Percentiles rank a stretch among this genome's conserved stretches.
Conservation (phyloP, 2,113 vertebrate species). For the Emydocephalus ijimae region DNA sequence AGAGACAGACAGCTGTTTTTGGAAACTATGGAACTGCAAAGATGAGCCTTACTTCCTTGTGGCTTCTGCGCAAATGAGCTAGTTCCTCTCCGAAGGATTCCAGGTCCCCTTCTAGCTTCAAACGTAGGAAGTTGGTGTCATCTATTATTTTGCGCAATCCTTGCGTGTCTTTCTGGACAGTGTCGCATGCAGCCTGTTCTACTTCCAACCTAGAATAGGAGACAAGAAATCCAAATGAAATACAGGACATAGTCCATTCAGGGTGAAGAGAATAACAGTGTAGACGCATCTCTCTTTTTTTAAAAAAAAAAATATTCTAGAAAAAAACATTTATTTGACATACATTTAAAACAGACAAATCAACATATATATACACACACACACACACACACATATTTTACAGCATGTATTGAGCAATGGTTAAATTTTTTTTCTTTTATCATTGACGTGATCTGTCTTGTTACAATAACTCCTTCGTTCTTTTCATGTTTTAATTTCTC, state of each 20-base stretch:
- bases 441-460: too few relatives aligned
- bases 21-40: neutral
- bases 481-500: too few relatives aligned
- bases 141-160: slow-evolving; percentile 82
- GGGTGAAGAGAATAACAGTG: neutral
- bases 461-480: too few relatives aligned
- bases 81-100: slow-evolving; percentile 68
- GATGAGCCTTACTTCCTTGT: slow-evolving; percentile 62
- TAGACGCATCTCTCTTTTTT: neutral
- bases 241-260: neutral
- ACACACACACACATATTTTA: too few relatives aligned
- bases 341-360: too few relatives aligned
- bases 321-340: too few relatives aligned
- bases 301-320: too few relatives aligned
- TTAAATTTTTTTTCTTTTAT: too few relatives aligned
- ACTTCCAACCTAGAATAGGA: slow-evolving; percentile 69
- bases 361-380: too few relatives aligned
- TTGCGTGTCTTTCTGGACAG: slow-evolving; percentile 79
- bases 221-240: neutral
- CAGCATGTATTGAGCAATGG: too few relatives aligned
- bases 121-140: slow-evolving; percentile 78
- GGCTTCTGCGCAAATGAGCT: slow-evolving; percentile 58
- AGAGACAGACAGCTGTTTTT: neutral
- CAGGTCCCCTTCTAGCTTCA: slow-evolving; percentile 75
- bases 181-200: slow-evolving; percentile 75